A percentile compares a stretch with the other conserved stretches of the same genome.
phyloP scores from a whole-genome alignment of 30 jellyfish, hydroid and myxozoan genomes.

The Aurelia aurita complex sp. Pacific region DNA sequence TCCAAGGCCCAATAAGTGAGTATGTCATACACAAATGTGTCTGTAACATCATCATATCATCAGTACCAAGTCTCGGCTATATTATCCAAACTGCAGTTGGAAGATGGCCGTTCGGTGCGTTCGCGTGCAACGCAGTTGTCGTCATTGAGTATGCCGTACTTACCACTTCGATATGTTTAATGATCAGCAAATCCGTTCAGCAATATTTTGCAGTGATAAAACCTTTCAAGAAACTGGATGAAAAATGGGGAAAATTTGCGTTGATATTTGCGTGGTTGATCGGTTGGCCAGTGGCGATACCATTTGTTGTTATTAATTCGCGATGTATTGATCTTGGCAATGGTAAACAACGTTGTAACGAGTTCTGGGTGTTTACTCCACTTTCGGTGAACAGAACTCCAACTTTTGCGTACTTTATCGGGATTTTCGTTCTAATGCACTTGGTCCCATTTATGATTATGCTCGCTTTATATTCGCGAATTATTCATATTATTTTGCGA shows the following conservation, averaged over 20 bases:
- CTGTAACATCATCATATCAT: conserved; percentile 25
- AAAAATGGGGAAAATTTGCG: background rate
- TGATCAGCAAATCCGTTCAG: conserved; percentile 4
- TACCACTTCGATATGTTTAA: background rate
- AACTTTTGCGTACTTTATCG: no score
- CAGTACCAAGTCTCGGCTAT: background rate
- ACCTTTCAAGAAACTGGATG: background rate
- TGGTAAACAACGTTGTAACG: background rate
- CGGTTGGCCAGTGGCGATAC: conserved; percentile 18
- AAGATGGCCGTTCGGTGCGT: conserved; percentile 25
- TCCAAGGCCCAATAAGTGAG: conserved; percentile 5
- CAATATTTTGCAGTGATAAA: conserved; percentile 13
- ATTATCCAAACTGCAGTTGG: background rate
- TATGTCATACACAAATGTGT: conserved; percentile 11
- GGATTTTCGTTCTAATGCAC: no score
- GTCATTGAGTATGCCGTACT: conserved; percentile 10
- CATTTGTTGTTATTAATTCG: conserved; percentile 11
- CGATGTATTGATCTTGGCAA: background rate
- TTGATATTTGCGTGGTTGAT: background rate
- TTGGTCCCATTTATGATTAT: no score
- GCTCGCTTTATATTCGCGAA: no score
- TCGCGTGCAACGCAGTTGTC: conserved; percentile 16
- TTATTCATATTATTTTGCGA: no score
- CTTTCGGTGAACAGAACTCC: no score
- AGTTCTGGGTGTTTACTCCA: background rate